Percentiles rank a stretch among this genome's conserved stretches.
Conservation (phyloP, 92 coral and sea anemone species). For the Nematostella vectensis region DNA sequence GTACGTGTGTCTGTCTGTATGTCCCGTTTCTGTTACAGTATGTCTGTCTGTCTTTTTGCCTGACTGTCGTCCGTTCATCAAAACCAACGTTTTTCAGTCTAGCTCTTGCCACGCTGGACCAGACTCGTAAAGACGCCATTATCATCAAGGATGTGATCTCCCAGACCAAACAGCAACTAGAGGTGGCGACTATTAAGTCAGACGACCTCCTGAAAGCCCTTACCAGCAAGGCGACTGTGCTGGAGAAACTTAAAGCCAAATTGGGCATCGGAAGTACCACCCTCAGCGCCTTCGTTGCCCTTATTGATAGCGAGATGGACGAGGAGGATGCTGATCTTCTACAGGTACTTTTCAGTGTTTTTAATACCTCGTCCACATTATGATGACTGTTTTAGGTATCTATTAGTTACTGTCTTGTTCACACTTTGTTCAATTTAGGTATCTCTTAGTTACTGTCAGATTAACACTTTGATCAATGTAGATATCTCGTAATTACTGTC, state of each 20-base stretch:
- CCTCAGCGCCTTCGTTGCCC: constrained; percentile 78
- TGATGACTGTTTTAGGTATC: too few species aligned
- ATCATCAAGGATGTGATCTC: constrained; percentile 74
- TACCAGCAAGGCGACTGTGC: constrained; percentile 75
- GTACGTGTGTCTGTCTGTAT: too few species aligned
- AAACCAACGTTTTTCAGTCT: too few species aligned
- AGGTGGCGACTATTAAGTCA: constrained; percentile 68
- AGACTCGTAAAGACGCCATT: constrained; percentile 87
- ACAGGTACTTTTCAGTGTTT: too few species aligned
- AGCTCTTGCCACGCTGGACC: constrained; percentile 74
- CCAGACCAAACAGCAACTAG: constrained; percentile 67
- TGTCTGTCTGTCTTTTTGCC: too few species aligned
- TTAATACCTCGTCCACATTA: not conserved
- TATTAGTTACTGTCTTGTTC: too few species aligned
- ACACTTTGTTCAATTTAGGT: too few species aligned
- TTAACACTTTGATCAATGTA: too few species aligned
- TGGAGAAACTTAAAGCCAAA: constrained; percentile 91
- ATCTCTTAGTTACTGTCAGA: too few species aligned
- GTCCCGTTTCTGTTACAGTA: too few species aligned
- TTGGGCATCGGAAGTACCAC: constrained; percentile 94
- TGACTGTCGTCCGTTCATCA: too few species aligned
- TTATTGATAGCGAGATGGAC: constrained; percentile 92
- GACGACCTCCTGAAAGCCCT: constrained; percentile 72
- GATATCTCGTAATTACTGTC: too few species aligned
- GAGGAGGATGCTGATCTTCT: constrained; percentile 77